A percentile compares a stretch with the other conserved stretches of the same genome.
Conservation (phyloP, 2,888 invertebrate species). For the Xestia c-nigrum region DNA sequence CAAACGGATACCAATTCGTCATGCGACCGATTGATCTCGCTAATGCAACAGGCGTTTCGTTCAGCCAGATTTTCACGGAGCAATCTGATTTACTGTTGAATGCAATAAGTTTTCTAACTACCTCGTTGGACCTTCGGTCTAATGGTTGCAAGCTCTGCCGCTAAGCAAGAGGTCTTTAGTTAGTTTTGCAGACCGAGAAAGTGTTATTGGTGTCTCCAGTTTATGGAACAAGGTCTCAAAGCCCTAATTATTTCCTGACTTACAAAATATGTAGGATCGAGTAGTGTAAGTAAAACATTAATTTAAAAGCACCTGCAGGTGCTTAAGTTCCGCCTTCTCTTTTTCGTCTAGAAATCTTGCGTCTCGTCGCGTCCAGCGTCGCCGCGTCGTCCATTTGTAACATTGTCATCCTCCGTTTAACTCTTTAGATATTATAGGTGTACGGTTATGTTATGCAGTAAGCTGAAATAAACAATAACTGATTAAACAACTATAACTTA, state of each 20-base stretch:
- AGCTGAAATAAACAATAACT: not conserved
- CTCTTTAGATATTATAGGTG: not conserved
- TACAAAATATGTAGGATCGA: not conserved
- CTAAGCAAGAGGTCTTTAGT: not conserved
- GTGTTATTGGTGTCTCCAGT: not conserved
- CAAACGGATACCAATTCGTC: conserved; percentile 25
- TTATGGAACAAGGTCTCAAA: not conserved
- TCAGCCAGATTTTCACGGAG: not conserved
- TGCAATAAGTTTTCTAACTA: not conserved
- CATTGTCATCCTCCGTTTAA: not conserved
- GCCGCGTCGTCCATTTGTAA: not conserved
- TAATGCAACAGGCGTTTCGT: conserved; percentile 44
- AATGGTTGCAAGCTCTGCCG: no score
- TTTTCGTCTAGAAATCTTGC: not conserved
- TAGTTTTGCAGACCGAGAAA: not conserved
- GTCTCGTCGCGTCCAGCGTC: no score
- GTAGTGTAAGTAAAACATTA: not conserved
- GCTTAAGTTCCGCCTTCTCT: not conserved
- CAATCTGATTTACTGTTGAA: conserved; percentile 5
- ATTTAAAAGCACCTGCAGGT: not conserved
- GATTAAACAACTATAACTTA: not conserved
- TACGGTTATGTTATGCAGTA: not conserved
- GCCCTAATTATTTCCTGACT: not conserved
- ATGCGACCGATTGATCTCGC: conserved; percentile 12
- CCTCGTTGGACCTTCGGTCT: not conserved